phyloP scores from a whole-genome alignment of 2,113 vertebrate genomes.

The Xyrauchen texanus region DNA sequence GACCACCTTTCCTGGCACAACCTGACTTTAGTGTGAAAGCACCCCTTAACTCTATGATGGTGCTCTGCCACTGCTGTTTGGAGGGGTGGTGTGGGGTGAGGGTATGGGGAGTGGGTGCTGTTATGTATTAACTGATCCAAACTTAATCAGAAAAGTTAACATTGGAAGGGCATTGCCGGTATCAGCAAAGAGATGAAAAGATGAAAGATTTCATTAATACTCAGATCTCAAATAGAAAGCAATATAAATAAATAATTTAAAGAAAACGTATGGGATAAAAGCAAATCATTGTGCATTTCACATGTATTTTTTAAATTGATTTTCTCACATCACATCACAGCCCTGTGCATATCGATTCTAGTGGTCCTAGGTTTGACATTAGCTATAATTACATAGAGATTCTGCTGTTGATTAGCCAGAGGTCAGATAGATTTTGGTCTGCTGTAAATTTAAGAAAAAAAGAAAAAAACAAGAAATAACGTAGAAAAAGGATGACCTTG shows the following conservation, averaged over 20 bases:
- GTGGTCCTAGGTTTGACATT: constrained; percentile 47
- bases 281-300: constrained; percentile 61
- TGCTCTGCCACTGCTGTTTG: not conserved
- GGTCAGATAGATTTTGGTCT: constrained; percentile 38
- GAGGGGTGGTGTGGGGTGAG: not conserved
- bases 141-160: constrained; percentile 38
- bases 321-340: too few species aligned
- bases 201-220: constrained; percentile 60
- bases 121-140: not conserved
- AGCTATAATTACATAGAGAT: constrained; percentile 58
- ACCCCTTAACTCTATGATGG: not conserved
- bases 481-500: constrained; percentile 5
- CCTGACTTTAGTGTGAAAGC: too few species aligned
- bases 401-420: constrained; percentile 39
- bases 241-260: constrained; percentile 41
- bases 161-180: constrained; percentile 44
- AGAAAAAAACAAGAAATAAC: not conserved
- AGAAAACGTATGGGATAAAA: constrained; percentile 42
- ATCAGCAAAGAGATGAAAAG: constrained; percentile 36
- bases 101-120: not conserved
- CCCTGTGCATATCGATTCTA: constrained; percentile 47
- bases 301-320: constrained; percentile 14
- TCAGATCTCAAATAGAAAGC: constrained; percentile 32
- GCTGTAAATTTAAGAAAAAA: constrained; percentile 1
- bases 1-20: too few species aligned